A percentile compares a stretch with the other conserved stretches of the same genome.
phyloP scores from a whole-genome alignment of 2,113 vertebrate species.

The Cyprinodon variegatus region DNA sequence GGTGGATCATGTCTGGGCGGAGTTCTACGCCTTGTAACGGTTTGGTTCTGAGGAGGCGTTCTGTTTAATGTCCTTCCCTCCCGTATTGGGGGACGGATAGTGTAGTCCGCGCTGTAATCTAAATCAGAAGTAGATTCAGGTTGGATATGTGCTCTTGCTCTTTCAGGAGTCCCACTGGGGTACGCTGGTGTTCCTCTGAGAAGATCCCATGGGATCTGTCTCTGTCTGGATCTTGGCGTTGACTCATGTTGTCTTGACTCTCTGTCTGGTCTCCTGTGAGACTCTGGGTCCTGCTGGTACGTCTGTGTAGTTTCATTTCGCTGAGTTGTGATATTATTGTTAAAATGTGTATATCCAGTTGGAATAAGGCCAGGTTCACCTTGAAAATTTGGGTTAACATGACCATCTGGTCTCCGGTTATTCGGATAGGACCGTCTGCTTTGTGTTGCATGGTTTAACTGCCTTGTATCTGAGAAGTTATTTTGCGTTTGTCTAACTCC shows the following conservation, averaged over 20 bases:
- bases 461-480: background rate
- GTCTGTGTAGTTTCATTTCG: conserved; percentile 58
- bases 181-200: conserved; percentile 77
- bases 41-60: conserved; percentile 20
- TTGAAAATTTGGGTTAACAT: background rate
- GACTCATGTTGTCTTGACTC: conserved; percentile 5
- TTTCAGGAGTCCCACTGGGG: conserved; percentile 42
- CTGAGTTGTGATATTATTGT: conserved; percentile 26
- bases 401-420: conserved; percentile 5
- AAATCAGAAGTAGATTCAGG: conserved; percentile 30
- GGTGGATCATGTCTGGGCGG: conserved; percentile 28
- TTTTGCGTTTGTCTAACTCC: conserved; percentile 30
- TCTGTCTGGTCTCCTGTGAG: conserved; percentile 10
- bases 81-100: conserved; percentile 22
- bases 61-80: conserved; percentile 12
- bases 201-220: conserved; percentile 74
- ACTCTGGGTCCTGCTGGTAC: conserved; percentile 32
- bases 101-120: conserved; percentile 50
- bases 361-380: conserved; percentile 44
- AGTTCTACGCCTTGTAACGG: conserved; percentile 7
- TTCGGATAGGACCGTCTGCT: conserved; percentile 7
- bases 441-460: conserved; percentile 40
- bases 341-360: conserved; percentile 65
- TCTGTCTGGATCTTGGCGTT: background rate
- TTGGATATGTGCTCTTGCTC: conserved; percentile 14